Evolutionary conservation across 2,888 invertebrate species (phyloP).

Genomic region (Clepsis dumicolana): DNA sequence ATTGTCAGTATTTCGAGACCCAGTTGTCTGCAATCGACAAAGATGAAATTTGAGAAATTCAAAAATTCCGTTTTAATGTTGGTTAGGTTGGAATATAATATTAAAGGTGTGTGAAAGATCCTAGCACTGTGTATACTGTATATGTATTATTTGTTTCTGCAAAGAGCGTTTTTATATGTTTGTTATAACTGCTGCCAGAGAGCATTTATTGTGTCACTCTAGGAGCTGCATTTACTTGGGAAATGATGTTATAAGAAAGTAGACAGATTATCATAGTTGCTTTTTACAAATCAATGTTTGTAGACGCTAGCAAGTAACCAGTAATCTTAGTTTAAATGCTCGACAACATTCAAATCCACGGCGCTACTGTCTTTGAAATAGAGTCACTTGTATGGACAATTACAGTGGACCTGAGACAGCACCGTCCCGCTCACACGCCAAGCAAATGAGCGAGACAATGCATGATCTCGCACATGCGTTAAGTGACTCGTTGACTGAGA

Average conservation of each 20-base stretch:
- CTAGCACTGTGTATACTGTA: conserved; percentile 47
- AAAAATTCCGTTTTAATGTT: conserved; percentile 5
- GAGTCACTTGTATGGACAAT: too few relatives aligned
- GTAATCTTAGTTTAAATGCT: too few relatives aligned
- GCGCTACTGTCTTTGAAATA: too few relatives aligned
- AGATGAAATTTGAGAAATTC: neutral
- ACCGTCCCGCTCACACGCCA: neutral
- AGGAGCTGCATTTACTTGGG: conserved; percentile 38
- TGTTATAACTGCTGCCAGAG: conserved; percentile 59
- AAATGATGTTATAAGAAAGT: neutral
- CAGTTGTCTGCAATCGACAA: neutral
- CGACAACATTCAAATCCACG: too few relatives aligned
- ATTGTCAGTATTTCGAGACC: too few relatives aligned
- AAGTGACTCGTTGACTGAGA: too few relatives aligned
- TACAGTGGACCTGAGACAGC: too few relatives aligned
- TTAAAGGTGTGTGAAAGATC: conserved; percentile 9
- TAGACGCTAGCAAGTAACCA: too few relatives aligned
- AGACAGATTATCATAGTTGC: too few relatives aligned
- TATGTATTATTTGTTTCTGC: conserved; percentile 49
- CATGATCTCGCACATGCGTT: neutral
- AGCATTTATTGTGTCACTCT: conserved; percentile 61
- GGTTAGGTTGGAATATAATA: neutral
- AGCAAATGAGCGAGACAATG: neutral
- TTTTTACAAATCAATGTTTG: too few relatives aligned
- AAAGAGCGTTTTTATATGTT: conserved; percentile 52